Conservation (phyloP, 1,140 invertebrate genomes). For the Pygmarrhopalites habei region DNA sequence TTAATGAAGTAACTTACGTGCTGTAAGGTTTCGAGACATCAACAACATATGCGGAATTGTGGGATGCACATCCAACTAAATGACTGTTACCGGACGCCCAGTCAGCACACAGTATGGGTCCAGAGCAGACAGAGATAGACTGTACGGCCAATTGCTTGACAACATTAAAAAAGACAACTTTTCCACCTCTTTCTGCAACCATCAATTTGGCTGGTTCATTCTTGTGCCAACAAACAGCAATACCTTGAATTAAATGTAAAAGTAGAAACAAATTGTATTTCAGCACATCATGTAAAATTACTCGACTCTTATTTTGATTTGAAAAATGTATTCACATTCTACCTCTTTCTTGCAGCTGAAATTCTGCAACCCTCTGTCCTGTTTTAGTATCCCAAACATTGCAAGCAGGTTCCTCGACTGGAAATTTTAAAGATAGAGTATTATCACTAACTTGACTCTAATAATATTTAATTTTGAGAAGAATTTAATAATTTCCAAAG, state of each 20-base stretch:
- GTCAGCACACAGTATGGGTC: slow-evolving; percentile 15
- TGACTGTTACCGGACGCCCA: slow-evolving; percentile 15
- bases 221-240: slow-evolving; percentile 19
- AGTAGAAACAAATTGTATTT: neutral
- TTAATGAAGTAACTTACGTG: slow-evolving; percentile 8
- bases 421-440: too few species aligned
- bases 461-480: too few species aligned
- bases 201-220: slow-evolving; percentile 24
- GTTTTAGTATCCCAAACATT: slow-evolving; percentile 14
- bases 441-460: too few species aligned
- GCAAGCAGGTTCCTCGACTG: slow-evolving; percentile 9
- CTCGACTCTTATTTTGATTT: neutral
- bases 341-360: slow-evolving; percentile 5
- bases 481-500: too few species aligned
- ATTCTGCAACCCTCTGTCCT: neutral
- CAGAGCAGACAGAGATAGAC: slow-evolving; percentile 6
- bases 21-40: slow-evolving; percentile 15
- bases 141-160: slow-evolving; percentile 21
- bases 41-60: slow-evolving; percentile 5
- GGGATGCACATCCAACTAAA: slow-evolving; percentile 4
- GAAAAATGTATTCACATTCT: neutral
- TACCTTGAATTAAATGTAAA: slow-evolving; percentile 16
- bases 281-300: neutral
- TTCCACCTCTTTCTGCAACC: slow-evolving; percentile 21
- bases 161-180: slow-evolving; percentile 22